A percentile compares a stretch with the other conserved stretches of the same genome.
phyloP scores from a whole-genome alignment of 2,113 vertebrate species.

The Cariama cristata region DNA sequence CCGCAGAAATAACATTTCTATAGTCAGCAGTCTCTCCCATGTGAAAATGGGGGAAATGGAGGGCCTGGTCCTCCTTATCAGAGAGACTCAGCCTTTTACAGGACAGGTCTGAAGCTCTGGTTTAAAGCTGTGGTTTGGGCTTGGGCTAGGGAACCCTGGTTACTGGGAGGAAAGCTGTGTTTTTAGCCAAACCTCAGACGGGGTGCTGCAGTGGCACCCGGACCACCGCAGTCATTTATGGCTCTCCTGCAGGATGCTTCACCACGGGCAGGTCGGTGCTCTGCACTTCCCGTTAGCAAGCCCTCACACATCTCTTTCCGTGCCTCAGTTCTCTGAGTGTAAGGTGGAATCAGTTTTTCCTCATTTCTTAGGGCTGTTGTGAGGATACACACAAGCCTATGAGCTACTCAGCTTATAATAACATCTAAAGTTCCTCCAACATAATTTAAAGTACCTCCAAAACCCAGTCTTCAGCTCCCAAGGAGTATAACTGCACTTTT shows the following conservation, averaged over 20 bases:
- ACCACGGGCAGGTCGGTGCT: not conserved
- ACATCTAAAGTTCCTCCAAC: not conserved
- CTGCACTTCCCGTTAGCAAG: not conserved
- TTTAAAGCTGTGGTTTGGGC: not conserved
- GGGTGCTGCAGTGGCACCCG: not conserved
- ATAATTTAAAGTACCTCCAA: not conserved
- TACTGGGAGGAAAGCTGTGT: not conserved
- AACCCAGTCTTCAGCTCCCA: not conserved
- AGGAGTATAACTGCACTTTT: not conserved
- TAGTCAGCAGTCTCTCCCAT: accelerated
- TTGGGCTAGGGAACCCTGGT: accelerated
- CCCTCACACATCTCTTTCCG: not conserved
- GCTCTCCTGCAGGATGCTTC: not conserved
- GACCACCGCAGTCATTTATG: accelerated
- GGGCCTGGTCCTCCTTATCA: not conserved
- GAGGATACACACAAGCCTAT: not conserved
- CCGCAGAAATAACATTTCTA: not conserved
- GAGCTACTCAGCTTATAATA: not conserved
- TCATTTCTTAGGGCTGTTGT: not conserved
- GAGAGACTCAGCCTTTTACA: not conserved
- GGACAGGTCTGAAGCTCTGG: not conserved
- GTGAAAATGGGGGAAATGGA: not conserved
- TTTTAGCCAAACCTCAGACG: not conserved
- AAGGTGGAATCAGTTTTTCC: not conserved
- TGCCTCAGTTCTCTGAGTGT: not conserved